Percentiles rank a stretch among this genome's conserved stretches.
phyloP scores from a whole-genome alignment of 1,140 invertebrate genomes.

The Drosophila bifasciata region DNA sequence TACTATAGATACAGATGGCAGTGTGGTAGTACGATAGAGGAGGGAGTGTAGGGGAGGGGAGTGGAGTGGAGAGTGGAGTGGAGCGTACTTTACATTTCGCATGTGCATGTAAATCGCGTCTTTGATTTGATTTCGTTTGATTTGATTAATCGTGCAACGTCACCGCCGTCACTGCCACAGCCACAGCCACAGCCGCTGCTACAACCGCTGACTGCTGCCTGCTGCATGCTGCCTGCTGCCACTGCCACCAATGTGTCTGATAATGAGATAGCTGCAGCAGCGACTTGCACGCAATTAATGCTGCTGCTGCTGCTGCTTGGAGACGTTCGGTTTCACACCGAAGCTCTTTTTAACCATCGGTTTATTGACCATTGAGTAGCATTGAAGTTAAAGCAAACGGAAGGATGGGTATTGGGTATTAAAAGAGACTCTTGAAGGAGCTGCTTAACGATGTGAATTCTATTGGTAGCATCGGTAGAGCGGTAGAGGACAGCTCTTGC shows the following conservation, averaged over 20 bases:
- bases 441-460: too few species aligned
- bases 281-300: conserved; percentile 75
- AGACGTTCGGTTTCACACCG: conserved; percentile 42
- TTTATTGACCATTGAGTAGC: too few species aligned
- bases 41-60: conserved; percentile 5
- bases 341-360: too few species aligned
- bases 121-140: conserved; percentile 81
- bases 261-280: conserved; percentile 65
- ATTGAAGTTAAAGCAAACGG: too few species aligned
- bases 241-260: conserved; percentile 44
- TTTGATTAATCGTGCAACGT: conserved; percentile 78
- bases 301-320: conserved; percentile 36
- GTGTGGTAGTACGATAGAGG: not conserved
- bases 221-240: not conserved
- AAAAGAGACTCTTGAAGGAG: too few species aligned
- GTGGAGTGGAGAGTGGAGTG: too few species aligned
- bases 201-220: not conserved
- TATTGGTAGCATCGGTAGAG: too few species aligned
- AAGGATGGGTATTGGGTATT: too few species aligned
- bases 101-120: conserved; percentile 73
- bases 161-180: conserved; percentile 28
- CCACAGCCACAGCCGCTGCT: too few species aligned
- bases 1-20: conserved; percentile 14
- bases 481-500: too few species aligned
- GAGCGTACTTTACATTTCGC: conserved; percentile 32